Conservation (phyloP, 2,113 vertebrate species). For the Alligator sinensis region DNA sequence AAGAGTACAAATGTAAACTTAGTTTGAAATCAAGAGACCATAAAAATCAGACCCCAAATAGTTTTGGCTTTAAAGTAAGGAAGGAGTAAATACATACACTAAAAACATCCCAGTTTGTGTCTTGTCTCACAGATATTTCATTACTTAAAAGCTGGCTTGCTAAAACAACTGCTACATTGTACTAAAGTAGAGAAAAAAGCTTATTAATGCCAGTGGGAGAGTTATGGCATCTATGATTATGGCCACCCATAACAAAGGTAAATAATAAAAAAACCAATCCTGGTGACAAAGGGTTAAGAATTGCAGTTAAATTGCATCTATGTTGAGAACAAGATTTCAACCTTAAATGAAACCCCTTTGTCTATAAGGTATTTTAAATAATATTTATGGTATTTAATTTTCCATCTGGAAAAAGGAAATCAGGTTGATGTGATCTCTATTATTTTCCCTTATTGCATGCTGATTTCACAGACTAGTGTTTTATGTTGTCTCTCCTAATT, state of each 20-base stretch:
- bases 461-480: constrained; percentile 68
- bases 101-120: not conserved
- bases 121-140: not conserved
- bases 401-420: constrained; percentile 46
- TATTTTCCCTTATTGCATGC: constrained; percentile 63
- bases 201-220: not conserved
- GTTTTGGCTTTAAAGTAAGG: not conserved
- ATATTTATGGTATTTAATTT: constrained; percentile 60
- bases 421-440: constrained; percentile 32
- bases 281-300: not conserved
- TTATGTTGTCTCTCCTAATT: constrained; percentile 68
- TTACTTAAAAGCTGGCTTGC: not conserved
- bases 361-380: not conserved
- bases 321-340: not conserved
- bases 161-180: not conserved
- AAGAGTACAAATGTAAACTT: not conserved
- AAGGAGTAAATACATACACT: not conserved
- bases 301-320: not conserved
- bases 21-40: not conserved
- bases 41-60: not conserved
- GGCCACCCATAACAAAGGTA: too few species aligned
- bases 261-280: not conserved
- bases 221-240: not conserved
- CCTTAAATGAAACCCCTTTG: not conserved
- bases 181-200: not conserved